phyloP scores from a whole-genome alignment of 2,797 vertebrate species.

The Acanthurus tractus region DNA sequence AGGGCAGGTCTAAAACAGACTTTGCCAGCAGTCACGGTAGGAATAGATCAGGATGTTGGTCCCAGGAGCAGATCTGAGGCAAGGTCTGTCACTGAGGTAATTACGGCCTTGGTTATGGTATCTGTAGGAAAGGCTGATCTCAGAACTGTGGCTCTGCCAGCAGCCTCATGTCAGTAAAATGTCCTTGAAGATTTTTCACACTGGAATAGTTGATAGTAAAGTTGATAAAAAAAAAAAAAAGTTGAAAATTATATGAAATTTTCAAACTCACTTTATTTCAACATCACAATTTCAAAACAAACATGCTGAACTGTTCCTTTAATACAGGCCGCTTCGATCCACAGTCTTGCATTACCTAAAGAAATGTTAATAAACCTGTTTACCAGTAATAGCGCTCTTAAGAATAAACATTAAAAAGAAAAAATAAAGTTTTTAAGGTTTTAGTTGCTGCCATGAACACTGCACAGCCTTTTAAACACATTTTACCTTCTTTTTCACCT shows the following conservation, averaged over 20 bases:
- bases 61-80: conserved; percentile 73
- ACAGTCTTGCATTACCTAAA: neutral
- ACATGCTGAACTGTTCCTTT: neutral
- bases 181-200: conserved; percentile 56
- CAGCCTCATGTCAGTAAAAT: conserved; percentile 42
- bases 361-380: neutral
- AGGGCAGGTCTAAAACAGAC: conserved; percentile 74
- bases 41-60: conserved; percentile 72
- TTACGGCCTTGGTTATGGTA: conserved; percentile 75
- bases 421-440: conserved; percentile 13
- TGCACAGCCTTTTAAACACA: neutral
- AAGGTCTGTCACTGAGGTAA: conserved; percentile 78
- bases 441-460: conserved; percentile 12
- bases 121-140: conserved; percentile 80
- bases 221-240: conserved; percentile 33
- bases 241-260: neutral
- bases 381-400: neutral
- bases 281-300: neutral
- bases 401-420: too few relatives aligned
- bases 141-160: conserved; percentile 70
- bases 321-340: neutral
- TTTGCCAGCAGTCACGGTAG: conserved; percentile 75
- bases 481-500: conserved; percentile 4
- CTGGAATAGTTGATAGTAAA: conserved; percentile 13
- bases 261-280: neutral